Conservation (phyloP, 2,113 vertebrate species). For the Coreoperca whiteheadi region DNA sequence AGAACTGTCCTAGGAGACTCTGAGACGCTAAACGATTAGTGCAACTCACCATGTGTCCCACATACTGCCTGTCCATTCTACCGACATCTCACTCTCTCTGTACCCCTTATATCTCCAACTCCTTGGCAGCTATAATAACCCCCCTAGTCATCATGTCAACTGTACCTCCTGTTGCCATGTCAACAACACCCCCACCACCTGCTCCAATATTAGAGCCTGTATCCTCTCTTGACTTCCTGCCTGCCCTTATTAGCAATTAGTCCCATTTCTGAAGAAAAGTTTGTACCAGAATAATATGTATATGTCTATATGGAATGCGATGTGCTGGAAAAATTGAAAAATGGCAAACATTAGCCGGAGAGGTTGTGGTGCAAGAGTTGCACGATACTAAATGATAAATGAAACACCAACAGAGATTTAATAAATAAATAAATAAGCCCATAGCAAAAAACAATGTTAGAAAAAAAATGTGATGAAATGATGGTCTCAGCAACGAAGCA, state of each 20-base stretch:
- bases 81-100: slow-evolving; percentile 15
- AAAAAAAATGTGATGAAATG: slow-evolving; percentile 49
- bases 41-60: slow-evolving; percentile 73
- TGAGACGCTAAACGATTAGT: slow-evolving; percentile 76
- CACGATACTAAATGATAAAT: slow-evolving; percentile 69
- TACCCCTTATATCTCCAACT: slow-evolving; percentile 51
- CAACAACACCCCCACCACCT: slow-evolving; percentile 77
- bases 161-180: slow-evolving; percentile 76
- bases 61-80: slow-evolving; percentile 66
- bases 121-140: slow-evolving; percentile 38
- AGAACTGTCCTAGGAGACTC: slow-evolving; percentile 75
- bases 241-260: slow-evolving; percentile 71
- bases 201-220: slow-evolving; percentile 70
- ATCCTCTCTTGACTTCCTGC: slow-evolving; percentile 52
- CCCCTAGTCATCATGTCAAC: slow-evolving; percentile 65
- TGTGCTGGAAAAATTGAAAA: slow-evolving; percentile 48
- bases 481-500: slow-evolving; percentile 46
- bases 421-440: slow-evolving; percentile 74
- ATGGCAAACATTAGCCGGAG: slow-evolving; percentile 41
- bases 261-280: slow-evolving; percentile 63
- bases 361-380: slow-evolving; percentile 42
- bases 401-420: slow-evolving; percentile 67
- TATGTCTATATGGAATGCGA: slow-evolving; percentile 22
- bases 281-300: slow-evolving; percentile 46
- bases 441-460: slow-evolving; percentile 43